Base-by-base conservation (phyloP, 2,888 invertebrate species). In the Diploptera punctata region DNA sequence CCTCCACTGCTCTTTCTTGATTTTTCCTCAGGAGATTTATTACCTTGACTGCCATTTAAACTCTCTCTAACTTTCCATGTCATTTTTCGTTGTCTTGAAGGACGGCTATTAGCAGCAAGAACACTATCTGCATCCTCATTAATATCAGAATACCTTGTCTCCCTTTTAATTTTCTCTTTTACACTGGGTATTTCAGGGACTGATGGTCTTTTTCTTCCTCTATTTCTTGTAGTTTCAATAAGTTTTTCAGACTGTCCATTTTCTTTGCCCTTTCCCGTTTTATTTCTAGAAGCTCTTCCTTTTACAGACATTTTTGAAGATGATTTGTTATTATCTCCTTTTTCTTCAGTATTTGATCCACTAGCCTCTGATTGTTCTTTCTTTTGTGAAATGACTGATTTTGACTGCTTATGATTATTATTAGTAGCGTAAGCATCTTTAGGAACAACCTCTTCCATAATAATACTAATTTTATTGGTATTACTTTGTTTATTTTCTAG, bases 81-180 rank as follows among this genome's bases (percentile, higher is more conserved):
- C 65, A 65, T 65, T 65, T 47, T 47, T 18, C 29, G 44, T 24
- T 65, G 65, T 26, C 44, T 65, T 26, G 65, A 47, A 29, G 65
- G 65, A 44, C 57, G 57, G 31, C 26, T 65, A 21, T 2, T n/a
- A 16, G 10, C 26, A 10, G 2, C 26, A 26, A 16, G 9, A 16
- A 18, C 9, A 43, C 33, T 26, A 26, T 47, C 29, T n/a, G 3
- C 26, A n/a, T 57, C n/a, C 24, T 52, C 52, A 21, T 52, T 52
- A 13, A 9, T 24, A 5, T 52, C 13, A 21, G 19, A 3, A 62
- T 16, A 38, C 4, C 21, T 33, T 13, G n/a, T 21, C 13, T 9
- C 21, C 21, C 1, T 3, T 24, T 62, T 62, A 31, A 2, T n/a
- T 54, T 65, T 38, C n/a, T 47, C 16, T 21, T 16, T 62, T 18